Percentiles rank a stretch among this genome's conserved stretches.
These are phyloP conservation scores for Stigmatopora argus DNA, from an alignment of 2,113 vertebrate species.

Conservation along the genomic window DNA sequence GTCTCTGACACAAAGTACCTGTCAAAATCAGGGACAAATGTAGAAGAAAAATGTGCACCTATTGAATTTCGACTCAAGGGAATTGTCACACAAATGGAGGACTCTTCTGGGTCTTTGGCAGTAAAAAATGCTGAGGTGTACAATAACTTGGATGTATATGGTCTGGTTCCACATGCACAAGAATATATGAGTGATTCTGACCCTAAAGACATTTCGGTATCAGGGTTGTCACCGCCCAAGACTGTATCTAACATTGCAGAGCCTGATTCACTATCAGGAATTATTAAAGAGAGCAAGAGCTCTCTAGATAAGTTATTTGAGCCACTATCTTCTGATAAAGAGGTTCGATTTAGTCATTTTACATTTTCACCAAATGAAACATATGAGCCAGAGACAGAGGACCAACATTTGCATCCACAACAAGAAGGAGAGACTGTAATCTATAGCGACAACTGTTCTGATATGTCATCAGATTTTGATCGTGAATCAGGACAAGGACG, in stretches of 20 bases:
- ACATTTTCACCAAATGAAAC: not conserved
- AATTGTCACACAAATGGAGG: too few relatives aligned
- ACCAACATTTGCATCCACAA: not conserved
- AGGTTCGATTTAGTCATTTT: not conserved
- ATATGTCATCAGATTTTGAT: not conserved
- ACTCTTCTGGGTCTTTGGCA: not conserved
- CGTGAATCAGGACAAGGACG: not conserved
- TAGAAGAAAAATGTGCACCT: not conserved
- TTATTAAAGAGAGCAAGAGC: not conserved
- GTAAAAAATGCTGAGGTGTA: not conserved
- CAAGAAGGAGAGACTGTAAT: not conserved
- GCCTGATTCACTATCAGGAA: not conserved
- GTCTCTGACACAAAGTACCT: not conserved
- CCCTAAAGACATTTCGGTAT: not conserved
- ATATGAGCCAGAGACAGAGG: too few relatives aligned
- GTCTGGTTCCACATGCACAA: not conserved
- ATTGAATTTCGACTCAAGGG: too few relatives aligned
- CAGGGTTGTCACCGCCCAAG: not conserved
- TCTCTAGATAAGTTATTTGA: not conserved
- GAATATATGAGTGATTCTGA: not conserved
- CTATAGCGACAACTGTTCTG: not conserved
- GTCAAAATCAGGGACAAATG: not conserved
- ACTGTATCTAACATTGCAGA: not conserved
- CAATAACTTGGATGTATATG: not conserved
- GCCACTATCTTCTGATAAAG: not conserved